Conservation (phyloP, 2,797 vertebrate species). For the Sebastes oblongus region DNA sequence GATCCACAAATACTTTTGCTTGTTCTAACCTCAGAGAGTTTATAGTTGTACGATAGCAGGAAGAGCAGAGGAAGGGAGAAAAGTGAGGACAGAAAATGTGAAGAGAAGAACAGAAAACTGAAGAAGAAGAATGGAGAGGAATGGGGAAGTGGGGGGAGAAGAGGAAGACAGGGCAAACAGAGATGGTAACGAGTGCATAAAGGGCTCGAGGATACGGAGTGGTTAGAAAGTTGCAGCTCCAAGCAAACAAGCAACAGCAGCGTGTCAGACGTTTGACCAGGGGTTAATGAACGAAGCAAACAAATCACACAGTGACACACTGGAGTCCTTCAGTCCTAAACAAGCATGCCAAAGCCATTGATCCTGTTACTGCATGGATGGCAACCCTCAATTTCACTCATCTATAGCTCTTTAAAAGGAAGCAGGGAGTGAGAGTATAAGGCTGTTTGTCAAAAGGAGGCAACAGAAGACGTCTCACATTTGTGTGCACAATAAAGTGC, state of each 20-base stretch:
- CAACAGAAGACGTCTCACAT: neutral
- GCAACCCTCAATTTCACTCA: constrained; percentile 51
- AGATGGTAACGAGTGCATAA: neutral
- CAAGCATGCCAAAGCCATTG: constrained; percentile 53
- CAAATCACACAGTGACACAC: constrained; percentile 59
- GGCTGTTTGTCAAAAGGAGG: too few species aligned
- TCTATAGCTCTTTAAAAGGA: constrained; percentile 18
- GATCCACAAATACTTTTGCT: neutral
- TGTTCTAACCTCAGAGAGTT: constrained; percentile 7
- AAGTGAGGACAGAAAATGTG: neutral
- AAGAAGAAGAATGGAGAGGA: neutral
- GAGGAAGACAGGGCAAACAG: neutral
- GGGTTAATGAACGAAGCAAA: constrained; percentile 68
- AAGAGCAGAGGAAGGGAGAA: neutral
- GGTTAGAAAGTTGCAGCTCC: constrained; percentile 11
- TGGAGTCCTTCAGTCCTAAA: constrained; percentile 51
- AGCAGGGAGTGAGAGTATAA: neutral
- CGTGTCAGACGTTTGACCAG: constrained; percentile 47
- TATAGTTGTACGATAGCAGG: neutral
- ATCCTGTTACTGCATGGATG: constrained; percentile 54
- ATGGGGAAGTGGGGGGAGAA: neutral
- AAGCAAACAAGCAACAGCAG: constrained; percentile 51
- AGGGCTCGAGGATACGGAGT: constrained; percentile 2
- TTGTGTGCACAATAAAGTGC: neutral
- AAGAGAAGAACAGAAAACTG: neutral